Conservation (phyloP, 2,797 vertebrate genomes). For the Arnoldichthys spilopterus region DNA sequence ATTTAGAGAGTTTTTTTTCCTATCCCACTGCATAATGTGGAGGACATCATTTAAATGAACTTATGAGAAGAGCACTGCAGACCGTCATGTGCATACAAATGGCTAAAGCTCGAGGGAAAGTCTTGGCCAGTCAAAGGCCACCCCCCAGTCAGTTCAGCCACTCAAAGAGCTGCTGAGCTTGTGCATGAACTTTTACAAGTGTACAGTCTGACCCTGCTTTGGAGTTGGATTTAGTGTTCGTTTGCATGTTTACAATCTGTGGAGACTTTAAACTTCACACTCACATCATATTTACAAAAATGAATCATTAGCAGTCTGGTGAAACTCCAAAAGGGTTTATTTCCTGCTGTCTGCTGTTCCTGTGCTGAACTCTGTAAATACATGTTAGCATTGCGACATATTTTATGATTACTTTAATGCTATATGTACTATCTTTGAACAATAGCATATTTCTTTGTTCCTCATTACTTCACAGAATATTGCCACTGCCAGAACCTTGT, state of each 20-base stretch:
- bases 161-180: constrained; percentile 68
- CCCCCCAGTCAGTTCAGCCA: constrained; percentile 54
- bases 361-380: too few species aligned
- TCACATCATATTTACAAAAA: too few species aligned
- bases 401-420: too few species aligned
- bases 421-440: too few species aligned
- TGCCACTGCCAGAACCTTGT: too few species aligned
- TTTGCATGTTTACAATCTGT: constrained; percentile 49
- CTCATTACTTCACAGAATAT: too few species aligned
- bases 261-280: background rate
- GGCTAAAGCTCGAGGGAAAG: constrained; percentile 74
- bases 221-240: constrained; percentile 65
- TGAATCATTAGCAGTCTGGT: too few species aligned
- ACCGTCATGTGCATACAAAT: constrained; percentile 75
- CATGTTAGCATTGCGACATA: too few species aligned
- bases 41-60: constrained; percentile 83
- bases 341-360: too few species aligned
- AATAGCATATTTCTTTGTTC: too few species aligned
- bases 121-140: constrained; percentile 69
- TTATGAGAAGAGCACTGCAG: constrained; percentile 77
- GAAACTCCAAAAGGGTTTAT: too few species aligned
- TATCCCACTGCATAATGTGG: constrained; percentile 78
- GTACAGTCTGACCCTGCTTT: constrained; percentile 71
- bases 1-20: constrained; percentile 83
- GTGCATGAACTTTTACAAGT: constrained; percentile 61